Conservation (phyloP, 53 echinoderm and acorn worm species). For the Paelopatides confundens region DNA sequence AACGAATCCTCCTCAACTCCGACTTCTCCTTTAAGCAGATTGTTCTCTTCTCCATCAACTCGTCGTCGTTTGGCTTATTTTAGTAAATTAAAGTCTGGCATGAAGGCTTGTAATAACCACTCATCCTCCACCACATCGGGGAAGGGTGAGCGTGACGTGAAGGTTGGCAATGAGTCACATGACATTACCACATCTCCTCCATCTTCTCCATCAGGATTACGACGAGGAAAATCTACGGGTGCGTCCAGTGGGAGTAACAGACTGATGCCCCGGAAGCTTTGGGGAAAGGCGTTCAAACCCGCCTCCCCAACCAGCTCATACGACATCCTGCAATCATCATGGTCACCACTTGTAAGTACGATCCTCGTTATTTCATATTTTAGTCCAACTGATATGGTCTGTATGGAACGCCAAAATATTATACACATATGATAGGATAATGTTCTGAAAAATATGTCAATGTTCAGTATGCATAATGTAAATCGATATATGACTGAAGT, state of each 20-base stretch:
- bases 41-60: slow-evolving; percentile 43
- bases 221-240: slow-evolving; percentile 19
- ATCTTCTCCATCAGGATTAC: slow-evolving; percentile 37
- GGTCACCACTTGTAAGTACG: slow-evolving; percentile 41
- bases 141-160: neutral
- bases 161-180: slow-evolving; percentile 7
- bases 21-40: slow-evolving; percentile 6
- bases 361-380: neutral
- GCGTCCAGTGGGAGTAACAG: slow-evolving; percentile 18
- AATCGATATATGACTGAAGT: too few relatives aligned
- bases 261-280: slow-evolving; percentile 54
- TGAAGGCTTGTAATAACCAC: neutral
- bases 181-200: slow-evolving; percentile 35
- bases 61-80: slow-evolving; percentile 48
- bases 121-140: neutral
- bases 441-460: too few relatives aligned
- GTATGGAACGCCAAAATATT: too few relatives aligned
- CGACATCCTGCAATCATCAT: slow-evolving; percentile 10
- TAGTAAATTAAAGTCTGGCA: slow-evolving; percentile 18
- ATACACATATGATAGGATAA: too few relatives aligned
- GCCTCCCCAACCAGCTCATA: neutral
- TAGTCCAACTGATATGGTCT: too few relatives aligned
- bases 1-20: neutral
- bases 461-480: too few relatives aligned
- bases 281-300: slow-evolving; percentile 46